phyloP scores from a whole-genome alignment of 2,797 vertebrate genomes.

The Chelon labrosus region DNA sequence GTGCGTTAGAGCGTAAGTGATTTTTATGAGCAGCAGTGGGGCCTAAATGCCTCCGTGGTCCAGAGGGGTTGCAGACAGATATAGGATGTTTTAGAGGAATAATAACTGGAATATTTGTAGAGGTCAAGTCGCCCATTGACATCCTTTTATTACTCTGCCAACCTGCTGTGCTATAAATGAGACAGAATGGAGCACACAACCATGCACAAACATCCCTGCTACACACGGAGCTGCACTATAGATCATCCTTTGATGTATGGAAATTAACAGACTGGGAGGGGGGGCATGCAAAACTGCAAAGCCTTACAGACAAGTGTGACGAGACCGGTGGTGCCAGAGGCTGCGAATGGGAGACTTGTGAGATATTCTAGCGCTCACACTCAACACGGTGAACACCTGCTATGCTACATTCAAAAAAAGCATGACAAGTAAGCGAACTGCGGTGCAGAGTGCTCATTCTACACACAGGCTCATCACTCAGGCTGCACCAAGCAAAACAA shows the following conservation, averaged over 20 bases:
- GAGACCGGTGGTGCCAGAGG: conserved; percentile 47
- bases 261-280: conserved; percentile 58
- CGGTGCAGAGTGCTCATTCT: conserved; percentile 18
- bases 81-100: conserved; percentile 71
- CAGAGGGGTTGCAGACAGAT: conserved; percentile 64
- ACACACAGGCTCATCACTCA: conserved; percentile 40
- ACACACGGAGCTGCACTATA: conserved; percentile 38
- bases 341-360: conserved; percentile 35
- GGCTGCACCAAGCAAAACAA: conserved; percentile 29
- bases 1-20: conserved; percentile 48
- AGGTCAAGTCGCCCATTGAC: conserved; percentile 79
- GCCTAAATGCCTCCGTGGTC: conserved; percentile 53
- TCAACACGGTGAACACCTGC: conserved; percentile 22
- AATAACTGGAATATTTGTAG: conserved; percentile 77
- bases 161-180: conserved; percentile 76
- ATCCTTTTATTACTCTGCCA: conserved; percentile 73
- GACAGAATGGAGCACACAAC: conserved; percentile 52
- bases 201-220: conserved; percentile 40
- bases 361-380: conserved; percentile 22
- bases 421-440: conserved; percentile 42
- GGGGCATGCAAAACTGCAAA: conserved; percentile 37
- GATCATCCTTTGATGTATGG: conserved; percentile 66
- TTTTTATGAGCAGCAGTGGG: conserved; percentile 64
- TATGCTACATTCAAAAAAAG: conserved; percentile 36
- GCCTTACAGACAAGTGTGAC: conserved; percentile 56